These are phyloP conservation scores for Heliocidaris tuberculata DNA, from an alignment of 35 echinoderm and acorn worm species.

Conservation along the genomic window DNA sequence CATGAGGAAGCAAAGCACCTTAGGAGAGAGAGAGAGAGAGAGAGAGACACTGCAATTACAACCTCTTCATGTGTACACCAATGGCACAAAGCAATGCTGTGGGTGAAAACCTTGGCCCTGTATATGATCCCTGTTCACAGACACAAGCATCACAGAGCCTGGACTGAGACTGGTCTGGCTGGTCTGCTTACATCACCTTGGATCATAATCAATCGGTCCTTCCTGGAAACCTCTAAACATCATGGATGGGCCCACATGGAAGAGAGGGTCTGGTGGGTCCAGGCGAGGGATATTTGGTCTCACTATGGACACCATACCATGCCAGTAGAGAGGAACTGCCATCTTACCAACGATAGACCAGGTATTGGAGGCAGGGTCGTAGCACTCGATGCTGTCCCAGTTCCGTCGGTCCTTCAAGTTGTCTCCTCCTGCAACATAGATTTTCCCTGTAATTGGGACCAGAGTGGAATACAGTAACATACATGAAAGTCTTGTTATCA, in stretches of 20 bases:
- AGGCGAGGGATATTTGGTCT: conserved; percentile 33
- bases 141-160: too few relatives aligned
- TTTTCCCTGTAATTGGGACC: conserved; percentile 56
- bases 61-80: too few relatives aligned
- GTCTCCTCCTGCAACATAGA: conserved; percentile 73
- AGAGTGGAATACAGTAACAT: neutral
- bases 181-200: conserved; percentile 41
- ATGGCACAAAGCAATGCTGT: too few relatives aligned
- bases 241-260: conserved; percentile 56
- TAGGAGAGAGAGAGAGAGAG: too few relatives aligned
- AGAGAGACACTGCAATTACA: too few relatives aligned
- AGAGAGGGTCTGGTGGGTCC: neutral
- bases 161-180: too few relatives aligned
- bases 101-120: too few relatives aligned
- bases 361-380: conserved; percentile 53
- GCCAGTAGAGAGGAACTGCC: conserved; percentile 64
- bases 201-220: conserved; percentile 50
- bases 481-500: neutral
- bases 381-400: conserved; percentile 72
- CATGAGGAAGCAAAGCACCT: too few relatives aligned
- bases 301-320: conserved; percentile 60
- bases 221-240: conserved; percentile 61
- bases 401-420: conserved; percentile 54
- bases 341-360: conserved; percentile 63
- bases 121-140: too few relatives aligned